These are phyloP conservation scores for Eudemis profundana DNA, from an alignment of 2,888 invertebrate species.

Conservation along the genomic window DNA sequence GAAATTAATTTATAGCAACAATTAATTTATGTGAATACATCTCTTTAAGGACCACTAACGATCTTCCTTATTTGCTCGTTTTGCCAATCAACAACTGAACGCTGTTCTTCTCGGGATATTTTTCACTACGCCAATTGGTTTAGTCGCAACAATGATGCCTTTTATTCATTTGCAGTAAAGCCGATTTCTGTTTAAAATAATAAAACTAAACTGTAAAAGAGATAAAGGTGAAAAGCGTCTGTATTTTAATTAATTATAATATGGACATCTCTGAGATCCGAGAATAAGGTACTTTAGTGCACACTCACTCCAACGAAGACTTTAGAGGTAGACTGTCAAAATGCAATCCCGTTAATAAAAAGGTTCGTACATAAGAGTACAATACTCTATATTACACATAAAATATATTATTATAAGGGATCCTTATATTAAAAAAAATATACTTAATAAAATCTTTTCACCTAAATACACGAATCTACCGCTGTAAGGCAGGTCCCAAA, in stretches of 20 bases:
- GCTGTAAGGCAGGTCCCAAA: background rate
- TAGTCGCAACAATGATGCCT: constrained; percentile 49
- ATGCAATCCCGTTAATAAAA: no score
- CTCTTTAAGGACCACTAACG: constrained; percentile 54
- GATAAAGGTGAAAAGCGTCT: constrained; percentile 5
- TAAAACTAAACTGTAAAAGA: constrained; percentile 14
- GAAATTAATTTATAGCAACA: background rate
- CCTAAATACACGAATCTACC: background rate
- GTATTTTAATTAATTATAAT: no score
- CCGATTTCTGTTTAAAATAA: constrained; percentile 10
- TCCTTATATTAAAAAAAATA: no score
- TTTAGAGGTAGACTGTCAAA: no score
- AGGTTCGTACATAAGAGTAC: no score
- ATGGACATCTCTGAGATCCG: no score
- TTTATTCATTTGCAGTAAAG: constrained; percentile 47
- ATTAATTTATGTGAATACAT: constrained; percentile 45
- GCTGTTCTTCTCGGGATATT: constrained; percentile 66
- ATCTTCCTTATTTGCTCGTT: constrained; percentile 62
- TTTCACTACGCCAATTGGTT: constrained; percentile 66
- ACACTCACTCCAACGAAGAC: no score
- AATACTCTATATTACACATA: no score
- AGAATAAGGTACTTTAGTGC: no score
- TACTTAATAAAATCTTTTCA: no score
- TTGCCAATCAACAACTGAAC: constrained; percentile 73
- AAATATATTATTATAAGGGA: no score